Base-by-base conservation (phyloP, 2,113 vertebrate genomes). In the Sinocyclocheilus anophthalmus region DNA sequence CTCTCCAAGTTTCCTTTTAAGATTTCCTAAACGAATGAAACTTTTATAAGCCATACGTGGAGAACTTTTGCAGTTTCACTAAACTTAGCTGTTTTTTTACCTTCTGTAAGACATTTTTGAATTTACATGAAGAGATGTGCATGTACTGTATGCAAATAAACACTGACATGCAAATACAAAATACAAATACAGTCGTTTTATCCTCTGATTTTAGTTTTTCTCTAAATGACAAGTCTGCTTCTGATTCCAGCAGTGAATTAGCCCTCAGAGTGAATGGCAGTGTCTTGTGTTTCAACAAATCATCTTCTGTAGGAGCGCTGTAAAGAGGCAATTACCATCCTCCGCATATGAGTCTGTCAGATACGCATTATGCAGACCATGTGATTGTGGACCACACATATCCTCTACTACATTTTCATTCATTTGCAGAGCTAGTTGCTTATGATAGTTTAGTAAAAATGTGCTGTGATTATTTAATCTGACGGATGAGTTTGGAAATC, bases 211-310 rank as follows among this genome's bases (percentile, higher is more conserved):
- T 53, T 53, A 24, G 24, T 76, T 84, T 87, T 73, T 67, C 37
- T 85, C 18, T 76, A 83, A 86, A 91, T 86, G 37, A 33, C 48
- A 50, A 50, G 48, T 12, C 48, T 77, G 67, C 11, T 39, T 39
- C 42, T 33, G 22, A 48, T 45, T 81, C 75, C 18, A 42, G 72
- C 82, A 30, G 37, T 89, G 72, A 88, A 86, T 86, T 87, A 50
- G 53, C 50, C 33, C 75, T 70, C 67, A 42, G 37, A 53, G 42
- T 53, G 26, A 73, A 84, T 87, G 70, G 75, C 76, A 69, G 65
- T 53, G 57, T 63, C 57, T 79, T 63, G 75, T 87, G 79, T 87
- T 63, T 83, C 48, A 87, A 85, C 85, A 82, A 50, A 59, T 57
- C 61, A 30, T 89, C 61, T 72, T 59, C 50, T 45, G 78, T 61